These are phyloP conservation scores for Beaufortia kweichowensis DNA, from an alignment of 2,113 vertebrate genomes.

Conservation along the genomic window DNA sequence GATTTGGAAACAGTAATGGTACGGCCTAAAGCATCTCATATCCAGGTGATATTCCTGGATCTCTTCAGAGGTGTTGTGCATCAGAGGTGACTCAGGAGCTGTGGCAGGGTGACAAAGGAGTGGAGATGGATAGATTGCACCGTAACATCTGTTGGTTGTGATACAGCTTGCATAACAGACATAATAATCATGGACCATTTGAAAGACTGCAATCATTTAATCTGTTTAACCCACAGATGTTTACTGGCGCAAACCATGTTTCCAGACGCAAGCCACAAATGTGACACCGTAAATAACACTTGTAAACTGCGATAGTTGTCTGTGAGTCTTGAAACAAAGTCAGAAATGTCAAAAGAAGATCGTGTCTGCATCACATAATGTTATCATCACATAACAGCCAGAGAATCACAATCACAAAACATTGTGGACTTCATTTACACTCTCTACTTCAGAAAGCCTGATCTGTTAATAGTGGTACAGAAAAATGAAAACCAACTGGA, in stretches of 20 bases:
- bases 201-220: slow-evolving; percentile 6
- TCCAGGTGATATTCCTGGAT: slow-evolving; percentile 9
- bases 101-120: slow-evolving; percentile 12
- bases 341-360: too few relatives aligned
- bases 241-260: not conserved
- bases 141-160: not conserved
- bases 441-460: too few relatives aligned
- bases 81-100: slow-evolving; percentile 23
- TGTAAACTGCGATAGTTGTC: not conserved
- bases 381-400: too few relatives aligned
- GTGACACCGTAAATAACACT: not conserved
- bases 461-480: too few relatives aligned
- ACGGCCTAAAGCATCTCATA: not conserved
- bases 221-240: slow-evolving; percentile 14
- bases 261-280: slow-evolving; percentile 16
- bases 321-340: not conserved
- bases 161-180: slow-evolving; percentile 5
- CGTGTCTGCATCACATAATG: too few relatives aligned
- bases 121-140: slow-evolving; percentile 12
- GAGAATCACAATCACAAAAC: too few relatives aligned
- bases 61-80: not conserved
- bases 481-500: not conserved
- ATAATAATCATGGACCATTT: not conserved
- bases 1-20: not conserved
- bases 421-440: too few relatives aligned